phyloP scores from a whole-genome alignment of 2,113 vertebrate species.

The Xiphorhynchus elegans region DNA sequence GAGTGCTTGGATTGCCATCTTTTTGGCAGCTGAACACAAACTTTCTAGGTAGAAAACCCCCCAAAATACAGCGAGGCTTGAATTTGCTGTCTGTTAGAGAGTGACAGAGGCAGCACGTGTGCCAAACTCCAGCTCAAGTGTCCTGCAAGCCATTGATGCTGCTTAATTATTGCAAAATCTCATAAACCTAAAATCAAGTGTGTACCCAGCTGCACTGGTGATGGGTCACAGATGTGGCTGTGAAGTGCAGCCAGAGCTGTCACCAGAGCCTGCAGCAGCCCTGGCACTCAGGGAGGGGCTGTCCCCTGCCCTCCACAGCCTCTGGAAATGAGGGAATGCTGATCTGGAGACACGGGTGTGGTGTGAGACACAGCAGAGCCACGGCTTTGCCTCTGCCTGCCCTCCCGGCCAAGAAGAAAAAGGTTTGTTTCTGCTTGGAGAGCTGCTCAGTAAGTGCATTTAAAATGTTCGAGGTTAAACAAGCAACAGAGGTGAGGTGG shows the following conservation, averaged over 20 bases:
- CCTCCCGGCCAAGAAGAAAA: background rate
- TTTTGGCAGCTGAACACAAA: constrained; percentile 48
- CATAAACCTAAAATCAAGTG: background rate
- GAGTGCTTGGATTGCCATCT: constrained; percentile 30
- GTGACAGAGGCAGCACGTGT: constrained; percentile 1
- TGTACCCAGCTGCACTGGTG: background rate
- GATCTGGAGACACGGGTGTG: background rate
- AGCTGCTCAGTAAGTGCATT: background rate
- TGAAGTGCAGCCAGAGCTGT: background rate
- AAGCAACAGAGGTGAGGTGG: background rate
- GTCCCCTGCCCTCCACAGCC: background rate
- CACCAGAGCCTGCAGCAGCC: background rate
- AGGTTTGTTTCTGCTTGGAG: background rate
- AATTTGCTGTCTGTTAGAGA: constrained; percentile 23
- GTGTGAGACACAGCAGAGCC: background rate
- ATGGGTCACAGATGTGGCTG: rapidly evolving
- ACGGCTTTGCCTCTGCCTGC: background rate
- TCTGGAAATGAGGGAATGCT: background rate
- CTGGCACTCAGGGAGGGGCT: background rate
- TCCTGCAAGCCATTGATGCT: background rate
- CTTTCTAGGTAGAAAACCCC: constrained; percentile 55
- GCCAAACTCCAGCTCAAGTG: background rate
- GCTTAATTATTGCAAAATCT: background rate
- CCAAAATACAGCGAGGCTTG: constrained; percentile 56
- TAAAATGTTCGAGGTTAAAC: background rate